Evolutionary conservation across 2,888 invertebrate genomes (phyloP).

Genomic region (Trichopoda pennipes): DNA sequence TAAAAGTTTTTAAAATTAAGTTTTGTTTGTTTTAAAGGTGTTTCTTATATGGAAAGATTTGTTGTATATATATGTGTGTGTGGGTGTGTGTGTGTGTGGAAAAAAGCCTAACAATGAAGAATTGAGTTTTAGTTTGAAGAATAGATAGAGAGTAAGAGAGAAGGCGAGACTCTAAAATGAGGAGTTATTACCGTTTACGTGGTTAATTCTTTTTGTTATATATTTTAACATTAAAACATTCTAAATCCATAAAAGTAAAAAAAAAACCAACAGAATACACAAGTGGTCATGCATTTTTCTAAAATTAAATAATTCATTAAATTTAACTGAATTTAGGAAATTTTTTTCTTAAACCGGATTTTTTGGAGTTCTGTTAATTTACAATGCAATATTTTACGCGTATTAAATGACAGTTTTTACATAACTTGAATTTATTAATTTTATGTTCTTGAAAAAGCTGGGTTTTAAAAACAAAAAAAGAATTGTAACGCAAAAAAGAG

Average conservation of each 20-base stretch:
- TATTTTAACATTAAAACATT: neutral
- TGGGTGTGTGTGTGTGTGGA: conserved; percentile 38
- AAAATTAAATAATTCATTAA: neutral
- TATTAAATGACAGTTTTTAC: too few species aligned
- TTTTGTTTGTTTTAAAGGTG: conserved; percentile 36
- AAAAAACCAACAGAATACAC: neutral
- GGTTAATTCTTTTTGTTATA: conserved; percentile 15
- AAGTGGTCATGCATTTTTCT: neutral
- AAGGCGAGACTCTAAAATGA: neutral
- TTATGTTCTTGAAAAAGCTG: too few species aligned
- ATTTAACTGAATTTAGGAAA: too few species aligned
- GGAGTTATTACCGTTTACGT: conserved; percentile 18
- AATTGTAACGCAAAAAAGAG: too few species aligned
- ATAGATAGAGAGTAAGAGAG: neutral
- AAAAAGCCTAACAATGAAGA: conserved; percentile 44
- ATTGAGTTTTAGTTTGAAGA: conserved; percentile 25
- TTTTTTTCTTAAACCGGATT: too few species aligned
- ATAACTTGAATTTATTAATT: too few species aligned
- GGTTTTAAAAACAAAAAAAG: too few species aligned
- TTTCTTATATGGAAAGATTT: conserved; percentile 12
- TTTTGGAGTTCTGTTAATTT: too few species aligned
- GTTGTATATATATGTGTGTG: conserved; percentile 5
- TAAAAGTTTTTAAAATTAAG: conserved; percentile 7
- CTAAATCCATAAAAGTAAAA: too few species aligned
- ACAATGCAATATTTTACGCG: too few species aligned